Evolutionary conservation across 2,888 invertebrate genomes (phyloP), one percentile per base, ranked within the genome.

Genomic region (Polyploca ridens): DNA sequence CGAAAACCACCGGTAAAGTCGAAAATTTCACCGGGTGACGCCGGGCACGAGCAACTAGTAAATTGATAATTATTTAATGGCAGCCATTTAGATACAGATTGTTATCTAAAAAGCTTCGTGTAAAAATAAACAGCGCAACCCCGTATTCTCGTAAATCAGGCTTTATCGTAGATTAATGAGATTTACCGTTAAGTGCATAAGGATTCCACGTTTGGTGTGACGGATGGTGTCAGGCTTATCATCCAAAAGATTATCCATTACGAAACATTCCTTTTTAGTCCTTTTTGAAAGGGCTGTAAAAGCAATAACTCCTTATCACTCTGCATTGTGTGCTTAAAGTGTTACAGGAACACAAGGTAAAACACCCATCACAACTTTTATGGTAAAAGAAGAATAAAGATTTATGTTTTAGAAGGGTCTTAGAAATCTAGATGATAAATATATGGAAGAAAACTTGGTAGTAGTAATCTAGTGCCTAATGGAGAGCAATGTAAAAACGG

Each of bases 91-190:
- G 65, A 64, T 59, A 72, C 65, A 33, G 59, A 58, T 67, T 65
- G 54, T 54, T 54, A 69, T 68, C 69, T 74, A 61, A 64, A 63
- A 66, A 68, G 63, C 63, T 6, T 33, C 46, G 58, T 65, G 14
- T 49, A 16, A 60, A 65, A 68, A 70, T 69, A 70, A 69, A 70
- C 74, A 70, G 71, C 71, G 71, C 69, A 70, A 61, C 44, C 66
- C 59, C 64, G 62, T 62, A 58, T 65, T 66, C 64, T 65, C 73
- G 72, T 77, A 78, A 74, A 76, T 76, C 69, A 70, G 63, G 62
- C 65, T 71, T 69, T 77, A 77, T 79, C 79, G 64, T 33, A 66
- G 63, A 63, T 66, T 68, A 66, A 67, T 70, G 44, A 38, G 38
- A 46, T 46, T 44, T 46, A 49, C 49, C 16, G 49, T 16, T n/a